These are phyloP conservation scores for Callipepla californica DNA, from an alignment of 2,113 vertebrate genomes.

Conservation along the genomic window DNA sequence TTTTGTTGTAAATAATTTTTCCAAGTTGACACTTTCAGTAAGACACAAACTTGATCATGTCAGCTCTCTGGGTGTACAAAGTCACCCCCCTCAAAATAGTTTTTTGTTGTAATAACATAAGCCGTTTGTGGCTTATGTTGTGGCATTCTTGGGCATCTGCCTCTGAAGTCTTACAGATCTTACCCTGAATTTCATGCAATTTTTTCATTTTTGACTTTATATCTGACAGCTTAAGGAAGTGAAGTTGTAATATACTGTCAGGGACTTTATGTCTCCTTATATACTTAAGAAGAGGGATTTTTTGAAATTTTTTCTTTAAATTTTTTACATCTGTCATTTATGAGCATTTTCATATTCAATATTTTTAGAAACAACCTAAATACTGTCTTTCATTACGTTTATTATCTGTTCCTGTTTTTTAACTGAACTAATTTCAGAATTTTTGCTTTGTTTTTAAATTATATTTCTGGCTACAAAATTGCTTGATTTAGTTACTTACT, in stretches of 20 bases:
- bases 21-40: conserved; percentile 19
- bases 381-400: neutral
- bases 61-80: neutral
- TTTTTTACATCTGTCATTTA: neutral
- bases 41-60: neutral
- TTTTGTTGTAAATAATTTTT: neutral
- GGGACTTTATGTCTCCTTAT: neutral
- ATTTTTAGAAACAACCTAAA: neutral
- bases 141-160: neutral
- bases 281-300: neutral
- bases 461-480: neutral
- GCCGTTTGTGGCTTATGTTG: neutral
- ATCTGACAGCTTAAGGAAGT: neutral
- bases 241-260: neutral
- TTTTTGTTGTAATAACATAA: neutral
- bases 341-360: neutral
- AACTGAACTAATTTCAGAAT: neutral
- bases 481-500: neutral
- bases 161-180: neutral
- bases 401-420: neutral
- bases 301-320: neutral
- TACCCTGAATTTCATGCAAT: neutral
- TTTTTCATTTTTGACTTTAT: neutral
- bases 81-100: neutral
- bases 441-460: neutral